These are phyloP conservation scores for Pteropus rufus DNA, from an alignment of 2,797 vertebrate genomes.

Conservation along the genomic window DNA sequence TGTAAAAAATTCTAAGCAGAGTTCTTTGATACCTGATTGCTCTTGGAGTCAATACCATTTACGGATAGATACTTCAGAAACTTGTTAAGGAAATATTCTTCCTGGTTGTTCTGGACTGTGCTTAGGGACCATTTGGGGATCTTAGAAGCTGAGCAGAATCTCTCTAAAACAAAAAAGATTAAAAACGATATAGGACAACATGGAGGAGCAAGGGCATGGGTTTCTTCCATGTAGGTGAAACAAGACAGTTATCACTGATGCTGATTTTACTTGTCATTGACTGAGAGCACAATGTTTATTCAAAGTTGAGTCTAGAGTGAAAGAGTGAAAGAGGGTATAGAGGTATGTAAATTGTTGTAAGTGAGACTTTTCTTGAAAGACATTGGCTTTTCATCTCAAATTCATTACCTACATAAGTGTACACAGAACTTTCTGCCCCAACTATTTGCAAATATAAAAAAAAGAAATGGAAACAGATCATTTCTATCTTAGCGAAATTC, in stretches of 20 bases:
- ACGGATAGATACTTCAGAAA: background rate
- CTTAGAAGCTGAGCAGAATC: background rate
- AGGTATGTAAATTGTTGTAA: background rate
- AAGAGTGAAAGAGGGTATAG: background rate
- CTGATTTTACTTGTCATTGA: background rate
- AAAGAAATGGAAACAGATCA: slow-evolving; percentile 2
- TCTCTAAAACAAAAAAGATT: background rate
- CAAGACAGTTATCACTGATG: background rate
- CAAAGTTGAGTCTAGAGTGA: background rate
- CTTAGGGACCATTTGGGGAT: background rate
- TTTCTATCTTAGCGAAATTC: background rate
- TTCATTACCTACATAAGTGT: background rate
- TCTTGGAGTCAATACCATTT: background rate
- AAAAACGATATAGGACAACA: background rate
- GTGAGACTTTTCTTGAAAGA: background rate
- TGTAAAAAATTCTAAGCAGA: background rate
- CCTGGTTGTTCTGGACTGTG: background rate
- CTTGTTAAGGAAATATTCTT: background rate
- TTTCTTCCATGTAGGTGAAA: background rate
- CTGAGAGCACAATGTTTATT: background rate
- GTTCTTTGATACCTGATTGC: background rate
- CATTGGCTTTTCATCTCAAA: background rate
- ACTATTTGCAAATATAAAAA: background rate
- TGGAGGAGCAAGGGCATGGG: background rate
- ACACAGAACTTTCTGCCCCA: background rate